A percentile compares a stretch with the other conserved stretches of the same genome.
phyloP scores from a whole-genome alignment of 2,888 invertebrate species.

The Acanthosepion esculentum region DNA sequence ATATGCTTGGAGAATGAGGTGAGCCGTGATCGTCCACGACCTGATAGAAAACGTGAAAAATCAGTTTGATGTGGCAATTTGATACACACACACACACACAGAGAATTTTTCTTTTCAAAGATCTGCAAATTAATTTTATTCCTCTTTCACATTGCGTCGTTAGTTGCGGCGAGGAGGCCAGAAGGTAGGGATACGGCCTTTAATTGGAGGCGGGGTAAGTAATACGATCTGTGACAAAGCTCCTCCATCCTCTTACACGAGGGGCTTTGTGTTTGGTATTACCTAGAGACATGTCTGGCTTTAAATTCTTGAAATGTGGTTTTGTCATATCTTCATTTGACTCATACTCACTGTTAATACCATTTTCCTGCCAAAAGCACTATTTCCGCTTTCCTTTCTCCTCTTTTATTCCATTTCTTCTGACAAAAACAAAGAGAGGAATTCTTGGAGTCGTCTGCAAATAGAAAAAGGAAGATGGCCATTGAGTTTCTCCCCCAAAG shows the following conservation, averaged over 20 bases:
- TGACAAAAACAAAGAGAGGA: no score
- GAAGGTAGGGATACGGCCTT: not conserved
- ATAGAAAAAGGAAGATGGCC: no score
- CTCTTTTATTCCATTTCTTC: not conserved
- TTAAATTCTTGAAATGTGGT: not conserved
- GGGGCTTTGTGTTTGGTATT: not conserved
- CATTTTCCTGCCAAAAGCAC: not conserved
- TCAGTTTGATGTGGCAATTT: no score
- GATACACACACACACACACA: no score
- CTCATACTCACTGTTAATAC: not conserved
- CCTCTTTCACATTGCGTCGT: not conserved
- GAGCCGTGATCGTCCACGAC: no score
- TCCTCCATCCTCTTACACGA: not conserved
- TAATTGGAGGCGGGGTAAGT: not conserved
- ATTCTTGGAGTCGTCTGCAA: no score
- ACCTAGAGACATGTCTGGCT: not conserved
- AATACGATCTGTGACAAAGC: not conserved
- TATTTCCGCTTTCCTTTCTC: not conserved
- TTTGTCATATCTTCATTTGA: not conserved
- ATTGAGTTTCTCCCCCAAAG: no score
- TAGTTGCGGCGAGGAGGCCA: not conserved
- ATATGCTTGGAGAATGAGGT: no score
- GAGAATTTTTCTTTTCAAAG: no score
- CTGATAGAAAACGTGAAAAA: no score
- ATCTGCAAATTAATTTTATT: not conserved